Evolutionary conservation across 2,888 invertebrate genomes (phyloP).

Genomic region (Liodrosophila aerea): DNA sequence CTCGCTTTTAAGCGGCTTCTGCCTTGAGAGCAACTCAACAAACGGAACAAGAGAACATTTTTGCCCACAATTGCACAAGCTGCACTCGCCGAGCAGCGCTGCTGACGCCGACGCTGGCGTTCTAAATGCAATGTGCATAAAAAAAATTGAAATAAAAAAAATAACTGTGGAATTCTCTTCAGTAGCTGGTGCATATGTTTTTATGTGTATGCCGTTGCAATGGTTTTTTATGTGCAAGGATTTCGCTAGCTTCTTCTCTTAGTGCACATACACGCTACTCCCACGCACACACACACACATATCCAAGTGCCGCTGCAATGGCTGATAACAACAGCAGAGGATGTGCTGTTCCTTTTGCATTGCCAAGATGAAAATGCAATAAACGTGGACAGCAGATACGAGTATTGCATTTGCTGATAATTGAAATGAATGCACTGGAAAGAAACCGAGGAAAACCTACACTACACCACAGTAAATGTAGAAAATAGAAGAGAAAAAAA

Average conservation of each 20-base stretch:
- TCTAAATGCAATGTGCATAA: constrained; percentile 37
- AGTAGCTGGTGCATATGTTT: constrained; percentile 60
- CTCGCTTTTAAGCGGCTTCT: constrained; percentile 51
- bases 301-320: constrained; percentile 6
- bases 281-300: constrained; percentile 8
- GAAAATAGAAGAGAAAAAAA: no score
- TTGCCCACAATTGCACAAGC: constrained; percentile 12
- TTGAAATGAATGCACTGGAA: constrained; percentile 39
- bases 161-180: constrained; percentile 41
- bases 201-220: constrained; percentile 48
- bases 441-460: no score
- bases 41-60: constrained; percentile 29
- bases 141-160: constrained; percentile 18
- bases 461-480: no score
- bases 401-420: constrained; percentile 22
- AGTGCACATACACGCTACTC: constrained; percentile 31
- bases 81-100: constrained; percentile 33
- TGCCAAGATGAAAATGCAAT: constrained; percentile 14
- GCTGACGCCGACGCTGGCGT: constrained; percentile 19
- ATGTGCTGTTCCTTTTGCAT: constrained; percentile 33
- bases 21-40: constrained; percentile 39
- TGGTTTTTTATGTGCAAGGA: constrained; percentile 60
- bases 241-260: constrained; percentile 35
- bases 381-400: constrained; percentile 17
- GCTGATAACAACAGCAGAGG: constrained; percentile 54